Evolutionary conservation across 2,888 invertebrate genomes (phyloP), one percentile per base, ranked within the genome.

Genomic region (Caenorhabditis japonica): DNA sequence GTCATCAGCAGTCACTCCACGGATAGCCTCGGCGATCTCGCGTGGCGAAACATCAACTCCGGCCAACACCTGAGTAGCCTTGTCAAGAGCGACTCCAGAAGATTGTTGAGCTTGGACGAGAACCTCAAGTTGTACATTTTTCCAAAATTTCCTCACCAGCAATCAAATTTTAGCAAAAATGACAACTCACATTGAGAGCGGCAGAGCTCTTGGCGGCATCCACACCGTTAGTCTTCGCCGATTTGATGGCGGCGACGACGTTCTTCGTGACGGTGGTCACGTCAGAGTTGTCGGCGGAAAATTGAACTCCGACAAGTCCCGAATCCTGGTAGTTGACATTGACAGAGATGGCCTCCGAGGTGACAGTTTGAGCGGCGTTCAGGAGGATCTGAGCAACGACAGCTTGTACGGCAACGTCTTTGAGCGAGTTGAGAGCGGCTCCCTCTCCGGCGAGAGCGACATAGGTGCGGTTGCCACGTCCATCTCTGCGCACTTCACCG

Each of bases 381-480:
- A 76, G 43, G 30, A 85, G 75, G 36, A 79, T 72, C 51, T 77
- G 61, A 25, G 81, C 73, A 41, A 83, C 80, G 15, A 85, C 84
- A 15, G 77, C 70, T 58, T 83, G 83, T 10, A 75, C 75, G 12
- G 85, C 85, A 30, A 80, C 78, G n/a, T 76, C 80, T 47, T 83
- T 82, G 33, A 70, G 47, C 19, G 84, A 83, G 17, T 56, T 71
- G 43, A 83, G 61, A 3, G 75, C 39, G 19, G 77, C 78, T 51
- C 85, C 85, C 44, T 84, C 77, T 41, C 85, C 85, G 19, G 78
- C 85, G 33, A 85, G 60, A 12, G 81, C 83, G n/a, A 85, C 84
- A 47, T 79, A 82, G 7, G 84, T 82, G 13, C 75, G 33, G 23
- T 53, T 51, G 36, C 75, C 75, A 5, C 36, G 17, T 21, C 52